These are phyloP conservation scores for Telenomus remus DNA, from an alignment of 1,140 invertebrate species.

Conservation along the genomic window DNA sequence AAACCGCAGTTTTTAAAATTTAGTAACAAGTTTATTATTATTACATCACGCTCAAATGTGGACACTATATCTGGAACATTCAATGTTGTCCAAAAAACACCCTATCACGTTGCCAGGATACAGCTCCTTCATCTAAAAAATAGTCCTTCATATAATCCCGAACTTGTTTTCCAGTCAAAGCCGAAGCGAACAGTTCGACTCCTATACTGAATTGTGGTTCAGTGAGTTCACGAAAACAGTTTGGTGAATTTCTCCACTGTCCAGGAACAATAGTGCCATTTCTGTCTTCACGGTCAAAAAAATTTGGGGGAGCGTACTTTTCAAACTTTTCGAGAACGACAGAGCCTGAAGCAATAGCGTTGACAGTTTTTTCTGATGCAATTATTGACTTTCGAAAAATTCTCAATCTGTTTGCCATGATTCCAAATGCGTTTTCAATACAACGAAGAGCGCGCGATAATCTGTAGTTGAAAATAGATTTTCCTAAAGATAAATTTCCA, in stretches of 20 bases:
- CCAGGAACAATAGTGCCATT: not conserved
- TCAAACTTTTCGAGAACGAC: not conserved
- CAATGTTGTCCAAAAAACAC: not conserved
- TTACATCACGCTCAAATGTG: too few relatives aligned
- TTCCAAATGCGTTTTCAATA: not conserved
- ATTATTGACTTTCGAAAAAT: conserved; percentile 1
- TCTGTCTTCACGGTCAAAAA: too few relatives aligned
- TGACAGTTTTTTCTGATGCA: not conserved
- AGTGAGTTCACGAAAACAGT: not conserved
- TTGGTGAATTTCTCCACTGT: not conserved
- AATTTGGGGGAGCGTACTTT: too few relatives aligned
- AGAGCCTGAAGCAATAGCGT: not conserved
- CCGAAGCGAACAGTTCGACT: not conserved
- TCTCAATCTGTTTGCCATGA: not conserved
- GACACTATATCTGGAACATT: too few relatives aligned
- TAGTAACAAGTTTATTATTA: too few relatives aligned
- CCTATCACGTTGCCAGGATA: not conserved
- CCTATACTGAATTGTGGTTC: too few relatives aligned
- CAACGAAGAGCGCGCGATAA: not conserved
- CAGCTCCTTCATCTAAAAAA: not conserved
- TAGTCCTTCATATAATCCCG: not conserved
- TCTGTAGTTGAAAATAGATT: not conserved
- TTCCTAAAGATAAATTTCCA: not conserved
- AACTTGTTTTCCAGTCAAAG: not conserved
- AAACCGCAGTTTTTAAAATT: too few relatives aligned